Base-by-base conservation (phyloP, 1,140 invertebrate genomes). In the Babylonia areolata region DNA sequence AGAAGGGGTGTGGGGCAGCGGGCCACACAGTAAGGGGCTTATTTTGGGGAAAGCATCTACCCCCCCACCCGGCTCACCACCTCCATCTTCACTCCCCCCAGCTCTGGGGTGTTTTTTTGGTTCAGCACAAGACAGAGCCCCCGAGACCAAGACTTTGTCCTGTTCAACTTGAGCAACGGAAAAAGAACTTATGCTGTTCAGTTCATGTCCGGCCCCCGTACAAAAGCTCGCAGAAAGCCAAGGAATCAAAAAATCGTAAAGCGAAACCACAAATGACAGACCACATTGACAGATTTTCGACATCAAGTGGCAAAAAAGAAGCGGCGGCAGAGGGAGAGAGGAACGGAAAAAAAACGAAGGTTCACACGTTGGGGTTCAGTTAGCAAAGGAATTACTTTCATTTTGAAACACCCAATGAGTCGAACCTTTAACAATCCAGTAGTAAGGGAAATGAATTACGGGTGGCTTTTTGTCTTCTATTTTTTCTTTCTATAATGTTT, bases 121-220 rank as follows among this genome's bases (percentile, higher is more conserved):
- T 37, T 77, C 20, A 77, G 75, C 37, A 77, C 35, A 77, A 77
- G 37, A 40, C 75, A 15, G 75, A 77, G 39, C 75, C 75, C n/a
- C 75, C 40, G 39, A 77, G 75, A 77, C 75, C 35, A 37, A 37
- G 75, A 39, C 37, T 77, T 77, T 31, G 6, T 77, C 75, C 2
- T 77, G 75, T 77, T 77, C 75, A 77, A 77, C 75, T 77, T 37
- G 75, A 77, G 37, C 37, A 39, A 40, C 37, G 37, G 5, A 39
- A 40, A 40, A 77, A 39, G 1, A 77, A 42, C 37, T 40, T 3
- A 3, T 77, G 37, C 75, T 40, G 20, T 40, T 40, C 75, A 9
- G 20, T 17, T 33, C 33, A 33, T 31, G 33, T 15, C 28, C n/a
- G 71, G 71, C 35, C 11, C 35, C 37, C 75, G 33, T 28, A 3